Percentiles rank a stretch among this genome's conserved stretches.
These are phyloP conservation scores for Rana temporaria DNA, from an alignment of 2,113 vertebrate genomes.

Conservation along the genomic window DNA sequence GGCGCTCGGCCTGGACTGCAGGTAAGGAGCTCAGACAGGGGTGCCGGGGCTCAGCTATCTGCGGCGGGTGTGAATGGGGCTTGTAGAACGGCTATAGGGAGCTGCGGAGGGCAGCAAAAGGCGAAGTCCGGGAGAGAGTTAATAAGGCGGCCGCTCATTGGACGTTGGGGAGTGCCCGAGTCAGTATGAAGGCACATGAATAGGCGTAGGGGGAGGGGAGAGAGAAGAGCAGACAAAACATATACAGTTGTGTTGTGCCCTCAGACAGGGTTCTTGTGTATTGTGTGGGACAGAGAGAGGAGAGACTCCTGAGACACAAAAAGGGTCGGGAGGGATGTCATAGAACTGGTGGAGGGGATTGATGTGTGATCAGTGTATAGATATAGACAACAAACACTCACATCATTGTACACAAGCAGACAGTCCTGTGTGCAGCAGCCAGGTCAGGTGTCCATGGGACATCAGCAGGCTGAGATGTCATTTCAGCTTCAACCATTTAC, in stretches of 20 bases:
- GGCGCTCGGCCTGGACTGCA: constrained; percentile 47
- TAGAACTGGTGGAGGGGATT: neutral
- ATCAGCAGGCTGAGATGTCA: too few relatives aligned
- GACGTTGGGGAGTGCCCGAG: constrained; percentile 61
- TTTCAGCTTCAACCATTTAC: too few relatives aligned
- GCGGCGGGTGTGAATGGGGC: constrained; percentile 9
- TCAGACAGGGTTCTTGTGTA: neutral
- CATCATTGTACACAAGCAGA: neutral
- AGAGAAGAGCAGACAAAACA: neutral
- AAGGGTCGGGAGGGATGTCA: neutral
- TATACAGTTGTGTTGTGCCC: neutral
- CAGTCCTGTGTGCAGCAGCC: too few relatives aligned
- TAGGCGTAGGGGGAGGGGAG: constrained; percentile 60
- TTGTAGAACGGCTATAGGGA: constrained; percentile 39
- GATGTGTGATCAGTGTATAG: neutral
- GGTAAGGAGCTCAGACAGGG: constrained; percentile 16
- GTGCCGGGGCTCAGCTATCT: neutral
- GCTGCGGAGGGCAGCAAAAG: constrained; percentile 47
- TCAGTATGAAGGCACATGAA: constrained; percentile 76
- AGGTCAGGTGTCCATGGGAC: too few relatives aligned
- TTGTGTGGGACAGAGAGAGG: neutral
- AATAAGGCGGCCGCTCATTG: constrained; percentile 83
- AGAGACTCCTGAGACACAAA: neutral
- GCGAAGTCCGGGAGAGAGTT: constrained; percentile 71
- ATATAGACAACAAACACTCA: too few relatives aligned